Base-by-base conservation (phyloP, 2,113 vertebrate genomes). In the Puntigrus tetrazona region DNA sequence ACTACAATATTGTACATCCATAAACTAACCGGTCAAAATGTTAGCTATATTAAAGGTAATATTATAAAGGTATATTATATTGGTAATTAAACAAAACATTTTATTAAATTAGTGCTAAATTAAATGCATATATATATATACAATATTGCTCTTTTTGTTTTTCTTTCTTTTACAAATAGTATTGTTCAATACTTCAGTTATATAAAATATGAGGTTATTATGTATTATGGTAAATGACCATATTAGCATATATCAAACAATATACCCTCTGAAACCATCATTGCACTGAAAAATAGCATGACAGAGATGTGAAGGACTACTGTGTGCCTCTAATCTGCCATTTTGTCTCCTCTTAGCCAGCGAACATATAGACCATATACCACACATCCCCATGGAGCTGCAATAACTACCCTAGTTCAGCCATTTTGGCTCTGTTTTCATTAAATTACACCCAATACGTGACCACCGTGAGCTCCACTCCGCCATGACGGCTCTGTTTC, bases 351-450 rank as follows among this genome's bases (percentile, higher is more conserved):
- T 59, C 34, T 59, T 59, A 25, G 22, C 36, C 34, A 43, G 25
- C 9, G 7, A 27, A 27, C 34, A 41, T 41, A 1, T 3, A 6
- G 36, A 22, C 13, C 4, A 25, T 9, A 61, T 57, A 27, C 55
- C 41, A 41, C 34, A 78, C 22, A 78, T 10, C 34, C 34, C 7
- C 34, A 78, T 7, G 27, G 36, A 78, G 36, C 55, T 43, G n/a
- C 55, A 78, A 61, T 5, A 59, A 25, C 76, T 59, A 27, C 13
- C 14, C 77, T 11, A 29, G 36, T 63, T 61, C 77, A 29, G 55
- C 77, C 77, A 79, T 79, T 79, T 61, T 59, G 34, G 76, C 76
- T 78, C 52, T 7, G 25, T 78, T 78, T 77, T 36, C 50, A 50
- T n/a, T 36, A 11, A 22, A 75, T 77, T 25, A 59, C 76, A 59